Evolutionary conservation across 2,113 vertebrate species (phyloP).

Genomic region (Nematolebias whitei): DNA sequence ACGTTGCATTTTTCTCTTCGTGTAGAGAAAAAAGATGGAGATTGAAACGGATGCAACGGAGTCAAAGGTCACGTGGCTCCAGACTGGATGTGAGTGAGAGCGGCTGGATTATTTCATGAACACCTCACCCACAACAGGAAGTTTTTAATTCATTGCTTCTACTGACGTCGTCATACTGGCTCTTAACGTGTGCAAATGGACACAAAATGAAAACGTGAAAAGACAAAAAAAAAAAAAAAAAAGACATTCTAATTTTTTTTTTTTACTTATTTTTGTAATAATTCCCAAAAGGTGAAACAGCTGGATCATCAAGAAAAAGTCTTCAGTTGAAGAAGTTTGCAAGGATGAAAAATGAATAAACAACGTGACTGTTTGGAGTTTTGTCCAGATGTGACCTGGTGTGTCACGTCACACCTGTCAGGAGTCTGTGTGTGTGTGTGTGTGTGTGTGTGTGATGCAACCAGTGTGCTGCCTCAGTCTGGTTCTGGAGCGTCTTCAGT

Average conservation of each 20-base stretch:
- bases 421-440: conserved; percentile 29
- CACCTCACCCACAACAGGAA: conserved; percentile 12
- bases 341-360: conserved; percentile 29
- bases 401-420: conserved; percentile 9
- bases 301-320: conserved; percentile 17
- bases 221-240: conserved; percentile 26
- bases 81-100: conserved; percentile 8
- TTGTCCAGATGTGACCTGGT: conserved; percentile 1
- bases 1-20: background rate
- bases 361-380: conserved; percentile 27
- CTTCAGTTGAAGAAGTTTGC: conserved; percentile 17
- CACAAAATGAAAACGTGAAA: conserved; percentile 35
- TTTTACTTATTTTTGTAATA: conserved; percentile 24
- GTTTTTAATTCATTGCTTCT: background rate
- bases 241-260: conserved; percentile 11
- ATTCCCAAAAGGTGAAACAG: conserved; percentile 29
- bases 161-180: conserved; percentile 31
- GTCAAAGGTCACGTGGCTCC: conserved; percentile 41
- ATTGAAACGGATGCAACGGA: background rate
- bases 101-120: conserved; percentile 6
- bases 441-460: conserved; percentile 24
- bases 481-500: conserved; percentile 60
- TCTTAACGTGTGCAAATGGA: conserved; percentile 33
- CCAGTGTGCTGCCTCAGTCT: conserved; percentile 58
- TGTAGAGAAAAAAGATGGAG: conserved; percentile 7